Base-by-base conservation (phyloP, 2,888 invertebrate genomes). In the Coelopa pilipes region DNA sequence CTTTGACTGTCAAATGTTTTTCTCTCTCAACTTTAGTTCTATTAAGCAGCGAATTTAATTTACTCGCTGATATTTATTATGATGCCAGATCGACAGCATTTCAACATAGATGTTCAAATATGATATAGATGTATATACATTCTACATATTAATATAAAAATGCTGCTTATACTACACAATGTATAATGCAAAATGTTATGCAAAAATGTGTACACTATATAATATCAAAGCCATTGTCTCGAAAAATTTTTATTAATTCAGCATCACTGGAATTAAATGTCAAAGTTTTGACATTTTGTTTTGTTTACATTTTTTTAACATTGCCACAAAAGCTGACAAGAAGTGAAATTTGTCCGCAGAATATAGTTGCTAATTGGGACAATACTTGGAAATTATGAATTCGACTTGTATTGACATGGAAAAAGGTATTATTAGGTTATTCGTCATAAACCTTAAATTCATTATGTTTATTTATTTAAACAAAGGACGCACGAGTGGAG, bases 401-500 rank as follows among this genome's bases (percentile, higher is more conserved):
- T 7, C 66, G n/a, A n/a, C 57, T 45, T n/a, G 57, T 45, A 67
- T 70, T 21, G 59, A 68, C 47, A 65, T 70, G 50, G 75, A 72
- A 34, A 74, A 70, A 70, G 68, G 75, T 70, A 65, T 46, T 49
- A n/a, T 17, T 5, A 57, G 24, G 10, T 10, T 1, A 50, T 72
- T 53, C n/a, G 13, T 47, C 12, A 19, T 46, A 34, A 55, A 24
- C 47, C 17, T 46, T 5, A 1, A 17, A 46, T 34, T 21, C 24
- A 19, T 17, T 49, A 17, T 62, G 49, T 69, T 63, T 24, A 49
- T 50, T 67, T 46, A 47, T 71, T 70, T 13, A 34, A 46, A 53
- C 45, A 60, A 49, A 50, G 83, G 81, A 74, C 88, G 93, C 78
- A 93, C 93, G 0, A 91, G 93, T 73, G 94, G 94, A 0, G 94